These are phyloP conservation scores for Scaptomyza montana DNA, from an alignment of 1,140 invertebrate genomes.

Conservation along the genomic window DNA sequence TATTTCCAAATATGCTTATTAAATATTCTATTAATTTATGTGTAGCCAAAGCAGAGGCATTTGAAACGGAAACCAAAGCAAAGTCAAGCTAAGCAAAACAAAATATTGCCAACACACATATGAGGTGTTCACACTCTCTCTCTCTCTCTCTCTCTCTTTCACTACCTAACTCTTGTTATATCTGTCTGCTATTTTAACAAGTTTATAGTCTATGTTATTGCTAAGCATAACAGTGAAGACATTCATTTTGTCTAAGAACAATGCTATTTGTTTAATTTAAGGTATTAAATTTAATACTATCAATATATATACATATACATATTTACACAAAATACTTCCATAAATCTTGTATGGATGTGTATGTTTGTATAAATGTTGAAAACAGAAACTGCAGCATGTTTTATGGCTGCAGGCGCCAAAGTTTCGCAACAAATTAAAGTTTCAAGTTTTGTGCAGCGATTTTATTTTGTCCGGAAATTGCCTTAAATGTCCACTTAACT, in stretches of 20 bases:
- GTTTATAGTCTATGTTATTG: not conserved
- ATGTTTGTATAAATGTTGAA: not conserved
- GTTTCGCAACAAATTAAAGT: conserved; percentile 52
- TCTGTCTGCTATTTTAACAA: conserved; percentile 9
- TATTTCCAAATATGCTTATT: conserved; percentile 75
- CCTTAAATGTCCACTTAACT: conserved; percentile 72
- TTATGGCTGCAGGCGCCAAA: conserved; percentile 37
- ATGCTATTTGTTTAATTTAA: conserved; percentile 60
- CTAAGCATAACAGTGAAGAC: not conserved
- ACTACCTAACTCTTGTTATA: too few relatives aligned
- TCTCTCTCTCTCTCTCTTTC: conserved; percentile 8
- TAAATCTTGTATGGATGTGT: not conserved
- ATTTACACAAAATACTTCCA: not conserved
- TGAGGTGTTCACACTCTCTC: not conserved
- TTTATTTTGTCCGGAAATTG: conserved; percentile 64
- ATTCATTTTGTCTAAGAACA: not conserved
- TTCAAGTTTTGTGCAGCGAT: conserved; percentile 45
- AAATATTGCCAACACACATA: conserved; percentile 37
- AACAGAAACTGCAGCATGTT: conserved; percentile 28
- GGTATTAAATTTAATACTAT: conserved; percentile 37
- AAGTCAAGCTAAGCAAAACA: conserved; percentile 56
- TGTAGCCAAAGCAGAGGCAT: conserved; percentile 35
- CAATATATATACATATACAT: not conserved
- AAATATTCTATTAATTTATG: conserved; percentile 77
- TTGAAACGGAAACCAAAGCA: conserved; percentile 41